These are phyloP conservation scores for Lycophotia porphyrea DNA, from an alignment of 2,888 invertebrate genomes.

Conservation along the genomic window DNA sequence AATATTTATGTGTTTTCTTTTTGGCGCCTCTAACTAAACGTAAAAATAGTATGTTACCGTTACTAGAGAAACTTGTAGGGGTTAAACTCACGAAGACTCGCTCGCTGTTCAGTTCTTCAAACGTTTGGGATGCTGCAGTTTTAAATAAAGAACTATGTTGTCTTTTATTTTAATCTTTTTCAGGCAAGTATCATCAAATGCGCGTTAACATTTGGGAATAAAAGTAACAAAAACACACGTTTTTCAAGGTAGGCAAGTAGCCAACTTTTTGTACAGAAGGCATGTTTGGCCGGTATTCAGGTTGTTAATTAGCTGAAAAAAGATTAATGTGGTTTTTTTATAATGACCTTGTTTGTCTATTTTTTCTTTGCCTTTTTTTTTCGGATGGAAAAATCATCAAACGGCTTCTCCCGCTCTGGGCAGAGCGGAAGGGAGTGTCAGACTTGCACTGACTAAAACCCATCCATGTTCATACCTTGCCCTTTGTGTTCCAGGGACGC, in stretches of 20 bases:
- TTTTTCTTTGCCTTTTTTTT: neutral
- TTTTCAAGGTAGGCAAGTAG: conserved; percentile 10
- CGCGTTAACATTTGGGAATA: neutral
- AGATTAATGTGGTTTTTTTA: neutral
- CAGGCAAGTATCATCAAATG: neutral
- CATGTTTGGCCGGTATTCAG: conserved; percentile 1
- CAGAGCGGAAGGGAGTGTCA: too few species aligned
- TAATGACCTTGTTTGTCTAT: neutral
- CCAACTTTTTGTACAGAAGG: conserved; percentile 2
- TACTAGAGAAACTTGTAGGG: neutral
- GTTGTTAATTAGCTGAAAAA: conserved; percentile 20
- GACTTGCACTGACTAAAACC: too few species aligned
- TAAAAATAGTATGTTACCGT: neutral
- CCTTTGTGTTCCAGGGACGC: too few species aligned
- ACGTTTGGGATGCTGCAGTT: neutral
- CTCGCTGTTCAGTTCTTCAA: too few species aligned
- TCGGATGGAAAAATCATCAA: too few species aligned
- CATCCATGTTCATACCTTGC: too few species aligned
- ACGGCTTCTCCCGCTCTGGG: too few species aligned
- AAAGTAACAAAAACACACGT: neutral
- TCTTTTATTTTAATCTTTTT: neutral
- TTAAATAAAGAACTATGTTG: neutral
- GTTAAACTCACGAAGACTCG: neutral
- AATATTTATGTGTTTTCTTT: neutral
- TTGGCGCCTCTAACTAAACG: neutral